A percentile compares a stretch with the other conserved stretches of the same genome.
Evolutionary conservation across 2,888 invertebrate species (phyloP).

Genomic region (Selenia dentaria): DNA sequence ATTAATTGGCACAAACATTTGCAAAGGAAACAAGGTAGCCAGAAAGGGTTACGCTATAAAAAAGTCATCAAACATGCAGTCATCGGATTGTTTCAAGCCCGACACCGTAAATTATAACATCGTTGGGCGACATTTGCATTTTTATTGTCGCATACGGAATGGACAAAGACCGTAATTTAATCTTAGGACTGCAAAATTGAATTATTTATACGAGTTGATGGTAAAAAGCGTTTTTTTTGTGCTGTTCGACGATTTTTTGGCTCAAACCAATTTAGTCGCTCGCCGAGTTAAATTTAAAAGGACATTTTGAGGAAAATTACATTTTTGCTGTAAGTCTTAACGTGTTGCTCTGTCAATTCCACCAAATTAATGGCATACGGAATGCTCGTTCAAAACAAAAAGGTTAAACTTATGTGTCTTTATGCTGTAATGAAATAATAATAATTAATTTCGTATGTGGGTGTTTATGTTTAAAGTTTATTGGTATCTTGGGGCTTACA

Average conservation of each 20-base stretch:
- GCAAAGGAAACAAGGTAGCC: constrained; percentile 35
- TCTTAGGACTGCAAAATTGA: constrained; percentile 72
- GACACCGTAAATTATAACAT: constrained; percentile 70
- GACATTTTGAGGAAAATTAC: constrained; percentile 34
- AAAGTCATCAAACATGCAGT: constrained; percentile 43
- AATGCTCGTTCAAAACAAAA: background rate
- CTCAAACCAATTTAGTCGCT: constrained; percentile 42
- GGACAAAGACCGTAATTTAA: constrained; percentile 74
- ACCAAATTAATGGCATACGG: constrained; percentile 9
- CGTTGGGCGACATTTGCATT: constrained; percentile 75
- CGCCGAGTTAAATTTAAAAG: constrained; percentile 44
- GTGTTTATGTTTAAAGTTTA: background rate
- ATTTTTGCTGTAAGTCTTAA: constrained; percentile 17
- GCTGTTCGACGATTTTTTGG: constrained; percentile 27
- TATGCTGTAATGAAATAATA: background rate
- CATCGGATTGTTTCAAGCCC: constrained; percentile 50
- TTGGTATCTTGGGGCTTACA: no score
- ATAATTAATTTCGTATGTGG: no score
- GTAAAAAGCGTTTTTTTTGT: constrained; percentile 60
- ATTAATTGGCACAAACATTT: constrained; percentile 7
- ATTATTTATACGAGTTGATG: constrained; percentile 69
- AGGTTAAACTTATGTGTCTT: background rate
- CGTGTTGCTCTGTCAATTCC: constrained; percentile 15
- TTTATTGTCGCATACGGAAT: constrained; percentile 77
- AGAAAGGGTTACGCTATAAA: constrained; percentile 44